Percentiles rank a stretch among this genome's conserved stretches.
These are phyloP conservation scores for Cotesia congregata DNA, from an alignment of 2,888 invertebrate genomes.

Conservation along the genomic window DNA sequence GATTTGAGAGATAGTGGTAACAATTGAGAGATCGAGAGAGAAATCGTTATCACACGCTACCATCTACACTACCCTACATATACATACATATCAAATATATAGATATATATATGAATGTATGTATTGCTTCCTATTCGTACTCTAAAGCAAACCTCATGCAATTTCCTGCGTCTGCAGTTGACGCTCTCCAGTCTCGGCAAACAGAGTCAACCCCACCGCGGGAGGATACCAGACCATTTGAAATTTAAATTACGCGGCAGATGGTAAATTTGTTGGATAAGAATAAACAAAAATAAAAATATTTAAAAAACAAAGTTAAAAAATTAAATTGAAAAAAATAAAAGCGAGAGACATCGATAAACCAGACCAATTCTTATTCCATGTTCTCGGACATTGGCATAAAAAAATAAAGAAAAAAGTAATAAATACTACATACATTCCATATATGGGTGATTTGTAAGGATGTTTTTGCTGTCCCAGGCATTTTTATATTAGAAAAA, in stretches of 20 bases:
- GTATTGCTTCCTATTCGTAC: neutral
- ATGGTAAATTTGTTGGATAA: slow-evolving; percentile 27
- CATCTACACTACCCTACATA: neutral
- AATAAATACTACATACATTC: neutral
- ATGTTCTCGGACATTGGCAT: neutral
- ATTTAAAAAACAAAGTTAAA: slow-evolving; percentile 2
- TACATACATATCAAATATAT: neutral
- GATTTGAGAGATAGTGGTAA: neutral
- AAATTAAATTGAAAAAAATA: neutral
- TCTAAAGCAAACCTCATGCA: slow-evolving; percentile 17
- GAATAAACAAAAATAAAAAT: slow-evolving; percentile 9
- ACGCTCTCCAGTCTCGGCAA: slow-evolving; percentile 11
- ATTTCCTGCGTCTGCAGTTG: slow-evolving; percentile 31
- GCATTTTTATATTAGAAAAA: too few species aligned
- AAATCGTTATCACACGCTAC: neutral
- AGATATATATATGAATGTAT: neutral
- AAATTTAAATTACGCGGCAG: slow-evolving; percentile 38
- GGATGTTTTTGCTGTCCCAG: too few species aligned
- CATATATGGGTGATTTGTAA: too few species aligned
- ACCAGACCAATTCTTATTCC: neutral
- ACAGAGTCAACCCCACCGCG: slow-evolving; percentile 5
- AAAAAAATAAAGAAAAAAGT: neutral
- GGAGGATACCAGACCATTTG: slow-evolving; percentile 31
- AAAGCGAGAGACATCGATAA: neutral
- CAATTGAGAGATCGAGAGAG: neutral